Conservation (phyloP, 1,140 invertebrate species). For the Euschistus heros region DNA sequence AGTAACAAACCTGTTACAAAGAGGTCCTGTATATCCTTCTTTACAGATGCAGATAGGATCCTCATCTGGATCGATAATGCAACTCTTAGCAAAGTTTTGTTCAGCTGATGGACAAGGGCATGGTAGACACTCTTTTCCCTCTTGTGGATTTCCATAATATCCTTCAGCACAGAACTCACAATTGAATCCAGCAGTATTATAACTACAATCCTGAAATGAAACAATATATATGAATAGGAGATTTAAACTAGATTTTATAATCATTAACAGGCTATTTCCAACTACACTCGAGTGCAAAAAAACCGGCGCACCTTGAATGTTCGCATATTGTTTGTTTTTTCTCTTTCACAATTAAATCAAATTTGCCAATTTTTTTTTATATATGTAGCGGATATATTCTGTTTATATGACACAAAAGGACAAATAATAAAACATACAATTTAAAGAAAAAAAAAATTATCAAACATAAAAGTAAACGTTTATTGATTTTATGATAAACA, state of each 20-base stretch:
- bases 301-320: too few relatives aligned
- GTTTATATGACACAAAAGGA: too few relatives aligned
- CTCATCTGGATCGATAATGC: slow-evolving; percentile 41
- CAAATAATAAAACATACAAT: too few relatives aligned
- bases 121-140: slow-evolving; percentile 52
- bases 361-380: too few relatives aligned
- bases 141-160: slow-evolving; percentile 65
- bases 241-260: not conserved
- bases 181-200: slow-evolving; percentile 63
- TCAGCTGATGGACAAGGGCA: slow-evolving; percentile 74
- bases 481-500: too few relatives aligned
- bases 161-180: slow-evolving; percentile 74
- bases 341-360: too few relatives aligned
- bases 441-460: too few relatives aligned
- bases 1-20: slow-evolving; percentile 46
- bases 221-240: not conserved
- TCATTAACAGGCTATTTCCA: too few relatives aligned
- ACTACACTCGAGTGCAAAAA: not conserved
- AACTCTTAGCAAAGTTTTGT: slow-evolving; percentile 62
- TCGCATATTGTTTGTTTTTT: too few relatives aligned
- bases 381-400: too few relatives aligned
- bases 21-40: slow-evolving; percentile 49
- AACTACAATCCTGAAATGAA: slow-evolving; percentile 59
- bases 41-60: slow-evolving; percentile 54
- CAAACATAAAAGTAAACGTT: too few relatives aligned